Conservation (phyloP, 2,113 vertebrate species). For the Edolisoma coerulescens region DNA sequence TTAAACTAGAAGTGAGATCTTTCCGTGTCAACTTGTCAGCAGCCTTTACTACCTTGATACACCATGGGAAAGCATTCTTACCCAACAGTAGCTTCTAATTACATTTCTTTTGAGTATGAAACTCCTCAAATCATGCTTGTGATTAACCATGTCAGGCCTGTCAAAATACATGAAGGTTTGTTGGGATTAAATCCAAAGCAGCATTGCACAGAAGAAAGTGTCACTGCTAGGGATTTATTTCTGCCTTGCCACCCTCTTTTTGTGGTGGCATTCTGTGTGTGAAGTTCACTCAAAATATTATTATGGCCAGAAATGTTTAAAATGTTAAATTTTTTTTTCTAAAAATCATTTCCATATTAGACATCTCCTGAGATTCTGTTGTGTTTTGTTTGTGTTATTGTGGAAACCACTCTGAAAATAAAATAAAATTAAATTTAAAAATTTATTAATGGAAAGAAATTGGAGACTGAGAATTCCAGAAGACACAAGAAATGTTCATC, state of each 20-base stretch:
- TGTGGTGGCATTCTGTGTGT: not conserved
- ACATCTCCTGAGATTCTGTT: not conserved
- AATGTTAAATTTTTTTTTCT: rapidly evolving
- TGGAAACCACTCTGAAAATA: not conserved
- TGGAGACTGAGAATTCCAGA: not conserved
- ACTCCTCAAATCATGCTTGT: not conserved
- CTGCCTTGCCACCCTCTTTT: not conserved
- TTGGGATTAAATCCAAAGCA: slow-evolving; percentile 16
- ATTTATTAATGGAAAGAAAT: not conserved
- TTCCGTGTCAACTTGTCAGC: not conserved
- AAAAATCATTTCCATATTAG: not conserved
- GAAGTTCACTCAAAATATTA: not conserved
- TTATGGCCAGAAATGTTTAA: not conserved
- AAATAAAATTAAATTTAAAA: not conserved
- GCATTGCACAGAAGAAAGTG: not conserved
- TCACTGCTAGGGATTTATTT: not conserved
- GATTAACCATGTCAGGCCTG: slow-evolving; percentile 23
- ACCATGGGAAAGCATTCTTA: not conserved
- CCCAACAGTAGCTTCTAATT: not conserved
- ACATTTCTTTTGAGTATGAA: not conserved
- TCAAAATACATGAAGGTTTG: slow-evolving; percentile 29
- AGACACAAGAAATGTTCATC: rapidly evolving
- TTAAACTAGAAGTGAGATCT: slow-evolving; percentile 15
- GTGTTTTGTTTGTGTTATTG: not conserved
- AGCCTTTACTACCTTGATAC: not conserved